Conservation (phyloP, 2,888 invertebrate species). For the Ferrisia virgata region DNA sequence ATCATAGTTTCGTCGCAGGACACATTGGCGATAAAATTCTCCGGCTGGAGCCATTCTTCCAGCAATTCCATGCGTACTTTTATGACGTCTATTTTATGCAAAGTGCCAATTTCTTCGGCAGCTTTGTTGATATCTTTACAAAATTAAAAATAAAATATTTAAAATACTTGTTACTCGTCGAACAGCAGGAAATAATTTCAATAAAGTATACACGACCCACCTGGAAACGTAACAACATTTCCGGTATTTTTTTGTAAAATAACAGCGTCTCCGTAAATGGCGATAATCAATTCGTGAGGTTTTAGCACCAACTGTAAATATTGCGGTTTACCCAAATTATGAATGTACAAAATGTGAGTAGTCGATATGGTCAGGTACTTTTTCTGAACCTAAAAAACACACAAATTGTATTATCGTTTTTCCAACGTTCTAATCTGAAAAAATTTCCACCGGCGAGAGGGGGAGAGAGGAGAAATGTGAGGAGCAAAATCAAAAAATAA, state of each 20-base stretch:
- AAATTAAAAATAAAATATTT: not conserved
- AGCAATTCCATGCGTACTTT: conserved; percentile 54
- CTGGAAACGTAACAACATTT: conserved; percentile 49
- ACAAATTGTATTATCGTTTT: not conserved
- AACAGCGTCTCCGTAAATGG: conserved; percentile 57
- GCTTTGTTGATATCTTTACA: conserved; percentile 56
- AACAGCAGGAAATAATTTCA: not conserved
- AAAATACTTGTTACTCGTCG: not conserved
- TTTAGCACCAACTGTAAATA: conserved; percentile 55
- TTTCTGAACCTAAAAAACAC: conserved; percentile 53
- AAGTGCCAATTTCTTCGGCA: conserved; percentile 54
- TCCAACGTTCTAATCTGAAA: not conserved
- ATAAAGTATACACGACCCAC: conserved; percentile 35
- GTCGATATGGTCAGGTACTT: conserved; percentile 56
- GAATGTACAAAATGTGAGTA: conserved; percentile 55
- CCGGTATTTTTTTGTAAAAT: conserved; percentile 54
- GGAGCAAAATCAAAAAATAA: too few relatives aligned
- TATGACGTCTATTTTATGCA: conserved; percentile 54
- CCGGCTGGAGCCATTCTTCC: conserved; percentile 53
- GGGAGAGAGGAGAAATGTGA: too few relatives aligned
- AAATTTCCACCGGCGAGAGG: too few relatives aligned
- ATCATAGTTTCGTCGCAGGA: conserved; percentile 20
- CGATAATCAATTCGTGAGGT: conserved; percentile 55
- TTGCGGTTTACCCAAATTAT: conserved; percentile 54
- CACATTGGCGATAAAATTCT: conserved; percentile 35